Percentiles rank a stretch among this genome's conserved stretches.
These are phyloP conservation scores for Actenoides hombroni DNA, from an alignment of 2,113 vertebrate genomes.

Conservation along the genomic window DNA sequence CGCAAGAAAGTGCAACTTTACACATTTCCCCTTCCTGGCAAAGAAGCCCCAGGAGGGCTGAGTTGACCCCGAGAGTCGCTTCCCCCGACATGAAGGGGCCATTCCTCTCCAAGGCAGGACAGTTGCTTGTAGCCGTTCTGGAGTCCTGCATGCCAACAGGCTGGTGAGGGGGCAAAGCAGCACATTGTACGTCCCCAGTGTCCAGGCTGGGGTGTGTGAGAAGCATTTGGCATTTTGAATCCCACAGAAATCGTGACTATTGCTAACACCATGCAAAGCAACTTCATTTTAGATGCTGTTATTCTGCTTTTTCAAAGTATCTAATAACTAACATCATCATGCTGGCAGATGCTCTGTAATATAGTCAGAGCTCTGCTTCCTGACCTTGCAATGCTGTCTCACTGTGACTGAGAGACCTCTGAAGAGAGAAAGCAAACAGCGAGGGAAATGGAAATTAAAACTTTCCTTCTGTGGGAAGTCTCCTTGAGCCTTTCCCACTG, in stretches of 20 bases:
- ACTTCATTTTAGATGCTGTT: not conserved
- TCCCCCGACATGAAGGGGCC: not conserved
- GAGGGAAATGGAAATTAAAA: not conserved
- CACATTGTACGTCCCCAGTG: not conserved
- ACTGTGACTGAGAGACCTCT: not conserved
- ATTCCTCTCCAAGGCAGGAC: not conserved
- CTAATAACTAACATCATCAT: not conserved
- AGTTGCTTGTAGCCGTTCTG: not conserved
- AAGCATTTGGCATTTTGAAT: not conserved
- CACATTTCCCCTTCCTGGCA: not conserved
- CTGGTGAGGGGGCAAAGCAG: not conserved
- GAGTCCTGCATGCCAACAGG: not conserved
- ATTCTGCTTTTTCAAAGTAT: constrained; percentile 11
- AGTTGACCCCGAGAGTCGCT: not conserved
- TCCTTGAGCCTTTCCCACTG: not conserved
- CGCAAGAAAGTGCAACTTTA: not conserved
- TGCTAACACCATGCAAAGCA: not conserved
- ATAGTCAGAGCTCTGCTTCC: not conserved
- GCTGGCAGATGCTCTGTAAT: not conserved
- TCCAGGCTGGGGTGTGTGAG: not conserved
- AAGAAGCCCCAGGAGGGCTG: not conserved
- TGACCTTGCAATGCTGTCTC: not conserved
- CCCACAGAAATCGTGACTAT: not conserved
- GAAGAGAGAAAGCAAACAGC: not conserved
- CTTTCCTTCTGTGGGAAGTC: not conserved